Percentiles rank a stretch among this genome's conserved stretches.
phyloP scores from a whole-genome alignment of 1,140 invertebrate genomes.

The Rhyacophila brunnea region DNA sequence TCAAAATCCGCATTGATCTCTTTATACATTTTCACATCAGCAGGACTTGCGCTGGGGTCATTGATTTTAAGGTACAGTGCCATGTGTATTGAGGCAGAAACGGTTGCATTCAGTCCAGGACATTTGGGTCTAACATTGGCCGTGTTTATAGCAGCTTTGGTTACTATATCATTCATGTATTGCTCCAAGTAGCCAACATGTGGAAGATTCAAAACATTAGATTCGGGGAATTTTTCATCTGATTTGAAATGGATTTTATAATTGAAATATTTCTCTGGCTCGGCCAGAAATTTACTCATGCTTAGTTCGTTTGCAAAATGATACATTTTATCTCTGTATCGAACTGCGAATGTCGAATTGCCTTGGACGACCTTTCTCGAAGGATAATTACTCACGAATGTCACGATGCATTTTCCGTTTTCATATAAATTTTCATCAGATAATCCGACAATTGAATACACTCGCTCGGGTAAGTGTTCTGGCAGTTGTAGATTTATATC shows the following conservation, averaged over 20 bases:
- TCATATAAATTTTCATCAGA: slow-evolving; percentile 45
- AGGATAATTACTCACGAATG: slow-evolving; percentile 54
- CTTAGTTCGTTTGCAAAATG: slow-evolving; percentile 55
- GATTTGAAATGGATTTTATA: slow-evolving; percentile 42
- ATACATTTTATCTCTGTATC: slow-evolving; percentile 50
- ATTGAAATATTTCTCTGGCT: slow-evolving; percentile 47
- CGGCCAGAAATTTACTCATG: slow-evolving; percentile 50
- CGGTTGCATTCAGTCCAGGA: slow-evolving; percentile 49
- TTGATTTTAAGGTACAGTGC: slow-evolving; percentile 56
- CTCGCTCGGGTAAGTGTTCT: slow-evolving; percentile 45
- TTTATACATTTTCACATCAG: slow-evolving; percentile 41
- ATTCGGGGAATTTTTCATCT: slow-evolving; percentile 42
- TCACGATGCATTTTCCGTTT: slow-evolving; percentile 58
- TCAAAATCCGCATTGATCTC: slow-evolving; percentile 43
- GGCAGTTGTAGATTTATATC: slow-evolving; percentile 49
- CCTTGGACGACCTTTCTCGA: slow-evolving; percentile 48
- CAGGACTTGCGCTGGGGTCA: slow-evolving; percentile 41
- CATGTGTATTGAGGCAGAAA: slow-evolving; percentile 53
- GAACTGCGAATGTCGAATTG: slow-evolving; percentile 41
- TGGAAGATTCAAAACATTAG: slow-evolving; percentile 51
- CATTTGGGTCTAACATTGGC: slow-evolving; percentile 56
- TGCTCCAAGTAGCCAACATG: slow-evolving; percentile 59
- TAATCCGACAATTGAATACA: slow-evolving; percentile 40
- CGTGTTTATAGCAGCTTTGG: slow-evolving; percentile 51
- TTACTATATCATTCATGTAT: slow-evolving; percentile 51